These are phyloP conservation scores for Hydrotaea diabolus DNA, from an alignment of 2,888 invertebrate species.

Conservation along the genomic window DNA sequence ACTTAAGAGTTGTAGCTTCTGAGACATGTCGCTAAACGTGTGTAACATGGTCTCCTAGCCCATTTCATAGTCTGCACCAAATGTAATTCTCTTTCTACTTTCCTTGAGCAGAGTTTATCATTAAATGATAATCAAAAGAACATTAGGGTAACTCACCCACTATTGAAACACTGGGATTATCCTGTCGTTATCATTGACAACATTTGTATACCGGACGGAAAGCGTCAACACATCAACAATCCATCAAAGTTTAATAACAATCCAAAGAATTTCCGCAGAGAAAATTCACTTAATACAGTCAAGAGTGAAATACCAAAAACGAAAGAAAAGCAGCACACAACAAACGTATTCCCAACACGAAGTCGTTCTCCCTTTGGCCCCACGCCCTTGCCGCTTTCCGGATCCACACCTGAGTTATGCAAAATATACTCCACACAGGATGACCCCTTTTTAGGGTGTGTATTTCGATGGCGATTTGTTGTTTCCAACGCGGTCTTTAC, in stretches of 20 bases:
- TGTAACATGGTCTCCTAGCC: too few relatives aligned
- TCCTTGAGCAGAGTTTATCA: too few relatives aligned
- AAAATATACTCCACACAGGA: background rate
- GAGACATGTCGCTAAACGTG: too few relatives aligned
- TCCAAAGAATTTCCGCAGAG: background rate
- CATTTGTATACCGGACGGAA: background rate
- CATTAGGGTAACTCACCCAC: too few relatives aligned
- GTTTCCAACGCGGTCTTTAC: background rate
- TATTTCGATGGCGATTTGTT: background rate
- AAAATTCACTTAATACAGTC: conserved; percentile 18
- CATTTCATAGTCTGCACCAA: too few relatives aligned
- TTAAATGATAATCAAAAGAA: too few relatives aligned
- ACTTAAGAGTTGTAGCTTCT: too few relatives aligned
- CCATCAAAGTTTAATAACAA: conserved; percentile 27
- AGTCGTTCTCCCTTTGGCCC: background rate
- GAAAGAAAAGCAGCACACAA: background rate
- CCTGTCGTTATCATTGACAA: background rate
- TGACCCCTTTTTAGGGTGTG: background rate
- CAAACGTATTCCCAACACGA: background rate
- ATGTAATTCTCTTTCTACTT: too few relatives aligned
- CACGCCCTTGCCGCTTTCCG: background rate
- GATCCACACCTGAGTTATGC: background rate
- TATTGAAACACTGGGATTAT: conserved; percentile 4
- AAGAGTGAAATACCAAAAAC: background rate
- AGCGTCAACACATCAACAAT: conserved; percentile 22